phyloP scores from a whole-genome alignment of 2,797 vertebrate species.

The Enteromius anoplus region DNA sequence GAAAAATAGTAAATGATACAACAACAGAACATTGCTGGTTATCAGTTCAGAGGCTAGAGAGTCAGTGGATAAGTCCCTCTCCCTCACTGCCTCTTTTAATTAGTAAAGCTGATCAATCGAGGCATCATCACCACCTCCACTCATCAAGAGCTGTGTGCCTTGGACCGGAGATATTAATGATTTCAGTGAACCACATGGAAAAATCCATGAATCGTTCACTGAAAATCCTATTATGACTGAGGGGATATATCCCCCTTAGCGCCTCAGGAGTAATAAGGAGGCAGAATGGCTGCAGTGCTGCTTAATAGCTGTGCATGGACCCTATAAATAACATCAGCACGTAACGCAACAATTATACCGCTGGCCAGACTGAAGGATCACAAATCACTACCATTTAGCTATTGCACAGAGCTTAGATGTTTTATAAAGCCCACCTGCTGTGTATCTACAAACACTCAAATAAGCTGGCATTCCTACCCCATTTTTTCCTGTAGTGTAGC shows the following conservation, averaged over 20 bases:
- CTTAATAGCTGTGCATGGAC: not conserved
- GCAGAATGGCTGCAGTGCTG: not conserved
- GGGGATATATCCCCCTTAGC: not conserved
- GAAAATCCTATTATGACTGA: not conserved
- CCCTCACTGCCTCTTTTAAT: constrained; percentile 15
- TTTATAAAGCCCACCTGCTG: not conserved
- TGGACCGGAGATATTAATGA: not conserved
- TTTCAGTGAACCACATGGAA: not conserved
- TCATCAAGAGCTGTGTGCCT: not conserved
- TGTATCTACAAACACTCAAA: not conserved
- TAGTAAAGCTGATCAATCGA: not conserved
- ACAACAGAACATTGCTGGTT: not conserved
- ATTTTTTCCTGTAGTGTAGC: no score
- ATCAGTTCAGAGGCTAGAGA: not conserved
- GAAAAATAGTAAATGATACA: not conserved
- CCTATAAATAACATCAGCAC: constrained; percentile 17
- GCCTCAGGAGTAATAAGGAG: not conserved
- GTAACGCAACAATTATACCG: not conserved
- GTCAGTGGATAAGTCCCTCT: not conserved
- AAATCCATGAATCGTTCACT: not conserved
- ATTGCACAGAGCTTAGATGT: not conserved
- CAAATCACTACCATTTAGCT: not conserved
- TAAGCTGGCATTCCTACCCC: not conserved
- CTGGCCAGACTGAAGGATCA: not conserved
- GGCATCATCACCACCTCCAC: not conserved